Base-by-base conservation (phyloP, 1,140 invertebrate species). In the Teleopsis dalmanni region DNA sequence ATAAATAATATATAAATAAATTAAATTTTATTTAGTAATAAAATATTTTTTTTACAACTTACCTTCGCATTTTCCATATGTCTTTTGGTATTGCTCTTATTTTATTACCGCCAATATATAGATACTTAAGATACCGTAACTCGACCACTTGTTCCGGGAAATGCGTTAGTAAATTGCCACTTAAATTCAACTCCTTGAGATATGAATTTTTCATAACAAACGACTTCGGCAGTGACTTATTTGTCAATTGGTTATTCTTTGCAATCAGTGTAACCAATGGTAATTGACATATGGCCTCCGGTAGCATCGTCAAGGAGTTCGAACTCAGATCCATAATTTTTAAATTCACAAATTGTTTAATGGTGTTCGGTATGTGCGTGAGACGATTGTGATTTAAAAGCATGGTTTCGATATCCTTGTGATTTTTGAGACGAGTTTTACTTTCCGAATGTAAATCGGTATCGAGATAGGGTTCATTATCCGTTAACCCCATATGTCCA, bases 111-210 rank as follows among this genome's bases (percentile, higher is more conserved):
- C 94, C 94, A 34, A 98, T 71, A 72, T 95, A 95, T 7, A 98
- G 76, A 62, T 86, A 88, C 71, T 81, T 85, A 7, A 97, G 74
- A 14, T 77, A 78, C 4, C 66, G 59, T 45, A 96, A 69, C 51
- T 94, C 84, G 22, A 93, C 78, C 40, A 97, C 72, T 73, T 94
- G 90, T 54, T 84, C 81, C 4, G 94, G 95, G 63, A 98, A 87
- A 22, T 80, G 76, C 13, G 78, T 83, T 23, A 98, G 74, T 27
- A 79, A 71, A 75, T 98, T 98, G 13, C 94, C 94, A 73, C 90
- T 93, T 13, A 98, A 75, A 75, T 97, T 96, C 1, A 98, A 62
- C 66, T 93, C 88, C 61, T 83, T 81, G 0, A 98, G 71, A 14
- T 77, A 70, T 4, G 57, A 54, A 26, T 62, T 68, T 36, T 47